These are phyloP conservation scores for Ochlodes sylvanus DNA, from an alignment of 2,888 invertebrate species.

Conservation along the genomic window DNA sequence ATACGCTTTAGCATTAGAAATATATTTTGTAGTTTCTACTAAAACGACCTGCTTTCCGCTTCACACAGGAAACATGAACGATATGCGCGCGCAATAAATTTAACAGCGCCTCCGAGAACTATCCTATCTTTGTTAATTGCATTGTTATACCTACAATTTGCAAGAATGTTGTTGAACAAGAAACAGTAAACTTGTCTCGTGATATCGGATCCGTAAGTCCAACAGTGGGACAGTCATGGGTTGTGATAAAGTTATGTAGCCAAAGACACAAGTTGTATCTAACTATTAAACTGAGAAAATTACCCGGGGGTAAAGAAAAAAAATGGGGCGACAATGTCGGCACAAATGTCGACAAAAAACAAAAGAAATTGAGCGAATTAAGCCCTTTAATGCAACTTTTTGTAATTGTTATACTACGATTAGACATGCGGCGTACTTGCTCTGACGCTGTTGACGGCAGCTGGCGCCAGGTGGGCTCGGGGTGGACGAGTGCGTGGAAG, in stretches of 20 bases:
- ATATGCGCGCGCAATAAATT: background rate
- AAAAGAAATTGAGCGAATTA: no score
- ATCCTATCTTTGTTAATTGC: background rate
- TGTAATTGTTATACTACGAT: no score
- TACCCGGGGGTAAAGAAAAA: no score
- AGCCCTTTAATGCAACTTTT: no score
- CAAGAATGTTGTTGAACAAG: background rate
- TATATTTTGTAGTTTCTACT: slow-evolving; percentile 6
- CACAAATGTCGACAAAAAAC: no score
- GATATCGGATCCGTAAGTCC: background rate
- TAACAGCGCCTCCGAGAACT: background rate
- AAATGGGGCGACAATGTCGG: no score
- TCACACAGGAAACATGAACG: background rate
- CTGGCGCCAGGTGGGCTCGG: slow-evolving; percentile 19
- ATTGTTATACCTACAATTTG: background rate
- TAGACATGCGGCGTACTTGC: background rate
- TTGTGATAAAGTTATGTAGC: no score
- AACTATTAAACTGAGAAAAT: no score
- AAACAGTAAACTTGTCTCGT: background rate
- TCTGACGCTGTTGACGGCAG: background rate
- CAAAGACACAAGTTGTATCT: no score
- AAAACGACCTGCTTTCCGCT: background rate
- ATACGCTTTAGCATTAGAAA: background rate
- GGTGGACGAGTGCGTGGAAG: slow-evolving; percentile 24
- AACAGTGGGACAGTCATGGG: no score